A percentile compares a stretch with the other conserved stretches of the same genome.
These are phyloP conservation scores for Ophraella communa DNA, from an alignment of 2,888 invertebrate species.

Conservation along the genomic window DNA sequence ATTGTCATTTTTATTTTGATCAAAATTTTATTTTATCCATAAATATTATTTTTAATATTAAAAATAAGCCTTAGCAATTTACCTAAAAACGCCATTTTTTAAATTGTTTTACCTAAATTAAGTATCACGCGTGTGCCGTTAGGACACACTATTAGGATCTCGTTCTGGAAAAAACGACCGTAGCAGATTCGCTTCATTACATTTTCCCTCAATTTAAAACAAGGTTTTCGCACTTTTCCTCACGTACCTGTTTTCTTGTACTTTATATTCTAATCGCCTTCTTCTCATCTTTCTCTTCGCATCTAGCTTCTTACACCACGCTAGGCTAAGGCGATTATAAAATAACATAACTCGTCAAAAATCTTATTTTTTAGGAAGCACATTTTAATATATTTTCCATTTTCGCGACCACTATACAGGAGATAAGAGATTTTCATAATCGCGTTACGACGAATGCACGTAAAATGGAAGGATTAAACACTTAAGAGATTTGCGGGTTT, in stretches of 20 bases:
- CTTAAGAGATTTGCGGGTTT: no score
- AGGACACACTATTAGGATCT: constrained; percentile 11
- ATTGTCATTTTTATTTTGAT: no score
- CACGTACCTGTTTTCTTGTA: constrained; percentile 20
- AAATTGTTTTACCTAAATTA: constrained; percentile 8
- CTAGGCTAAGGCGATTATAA: constrained; percentile 4
- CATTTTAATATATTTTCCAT: no score
- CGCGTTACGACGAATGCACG: no score
- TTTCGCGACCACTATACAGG: no score
- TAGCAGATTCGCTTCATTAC: constrained; percentile 23
- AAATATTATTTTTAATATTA: no score
- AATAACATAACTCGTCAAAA: background rate
- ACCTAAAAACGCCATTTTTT: background rate
- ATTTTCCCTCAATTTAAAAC: constrained; percentile 21
- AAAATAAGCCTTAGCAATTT: background rate
- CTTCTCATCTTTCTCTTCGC: constrained; percentile 14
- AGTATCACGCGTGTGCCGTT: constrained; percentile 18
- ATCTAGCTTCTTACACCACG: background rate
- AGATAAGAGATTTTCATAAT: no score
- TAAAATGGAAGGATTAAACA: no score
- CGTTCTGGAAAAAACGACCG: constrained; percentile 15
- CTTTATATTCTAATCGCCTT: constrained; percentile 22
- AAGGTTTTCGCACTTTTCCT: constrained; percentile 20
- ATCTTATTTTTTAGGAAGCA: no score
- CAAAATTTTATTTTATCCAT: no score